Evolutionary conservation across 2,888 invertebrate genomes (phyloP).

Genomic region (Calameuta pallipes): DNA sequence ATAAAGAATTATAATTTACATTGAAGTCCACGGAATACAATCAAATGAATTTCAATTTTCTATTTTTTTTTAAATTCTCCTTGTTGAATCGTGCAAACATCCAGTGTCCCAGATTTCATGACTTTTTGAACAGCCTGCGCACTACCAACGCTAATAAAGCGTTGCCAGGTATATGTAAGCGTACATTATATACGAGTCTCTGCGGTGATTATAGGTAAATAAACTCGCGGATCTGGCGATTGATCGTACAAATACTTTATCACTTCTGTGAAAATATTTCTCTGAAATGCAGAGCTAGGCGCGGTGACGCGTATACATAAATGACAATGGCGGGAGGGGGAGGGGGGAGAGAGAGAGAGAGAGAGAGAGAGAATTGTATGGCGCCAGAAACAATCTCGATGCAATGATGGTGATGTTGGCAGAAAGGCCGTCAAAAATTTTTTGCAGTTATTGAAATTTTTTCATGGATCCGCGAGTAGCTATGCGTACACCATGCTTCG

Average conservation of each 20-base stretch:
- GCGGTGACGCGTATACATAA: too few species aligned
- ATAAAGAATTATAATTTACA: background rate
- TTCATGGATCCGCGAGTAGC: background rate
- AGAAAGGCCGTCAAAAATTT: background rate
- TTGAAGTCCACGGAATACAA: background rate
- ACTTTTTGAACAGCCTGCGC: background rate
- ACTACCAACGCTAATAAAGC: background rate
- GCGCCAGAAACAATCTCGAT: background rate
- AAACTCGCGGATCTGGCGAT: slow-evolving; percentile 23
- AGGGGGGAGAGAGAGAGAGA: background rate
- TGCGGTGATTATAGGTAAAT: slow-evolving; percentile 29
- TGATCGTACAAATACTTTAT: slow-evolving; percentile 18
- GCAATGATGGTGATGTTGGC: background rate
- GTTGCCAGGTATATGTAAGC: slow-evolving; percentile 28
- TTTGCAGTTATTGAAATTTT: background rate
- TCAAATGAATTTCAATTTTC: background rate
- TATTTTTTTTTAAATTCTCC: background rate
- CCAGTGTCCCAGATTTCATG: background rate
- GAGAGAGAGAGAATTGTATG: background rate
- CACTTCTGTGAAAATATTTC: background rate
- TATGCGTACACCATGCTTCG: too few species aligned
- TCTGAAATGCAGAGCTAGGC: background rate
- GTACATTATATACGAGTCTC: slow-evolving; percentile 39
- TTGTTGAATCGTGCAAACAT: background rate
- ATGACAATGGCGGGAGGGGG: background rate